These are phyloP conservation scores for Alviniconcha marisindica DNA, from an alignment of 1,140 invertebrate species.

Conservation along the genomic window DNA sequence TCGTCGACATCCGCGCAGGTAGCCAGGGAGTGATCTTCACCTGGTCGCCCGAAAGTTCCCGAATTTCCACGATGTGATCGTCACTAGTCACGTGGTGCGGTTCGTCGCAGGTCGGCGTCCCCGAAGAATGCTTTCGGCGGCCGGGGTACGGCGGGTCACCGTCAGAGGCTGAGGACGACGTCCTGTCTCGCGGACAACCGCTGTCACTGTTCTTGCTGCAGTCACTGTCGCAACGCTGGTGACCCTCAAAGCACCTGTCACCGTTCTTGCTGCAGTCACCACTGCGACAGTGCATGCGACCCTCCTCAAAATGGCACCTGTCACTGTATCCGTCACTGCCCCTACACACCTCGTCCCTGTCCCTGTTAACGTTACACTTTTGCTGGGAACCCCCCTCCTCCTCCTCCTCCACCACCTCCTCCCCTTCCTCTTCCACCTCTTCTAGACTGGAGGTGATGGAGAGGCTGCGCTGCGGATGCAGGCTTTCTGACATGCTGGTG, in stretches of 20 bases:
- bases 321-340: neutral
- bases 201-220: neutral
- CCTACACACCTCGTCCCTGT: no score
- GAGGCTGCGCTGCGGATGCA: constrained; percentile 21
- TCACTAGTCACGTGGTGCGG: constrained; percentile 39
- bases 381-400: neutral
- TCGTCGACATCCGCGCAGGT: neutral
- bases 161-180: neutral
- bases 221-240: neutral
- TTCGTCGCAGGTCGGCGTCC: neutral
- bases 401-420: neutral
- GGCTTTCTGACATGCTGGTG: constrained; percentile 34
- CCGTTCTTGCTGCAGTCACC: neutral
- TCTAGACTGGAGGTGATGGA: constrained; percentile 10
- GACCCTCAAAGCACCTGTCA: neutral
- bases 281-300: no score
- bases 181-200: neutral
- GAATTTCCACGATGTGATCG: constrained; percentile 47
- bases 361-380: no score
- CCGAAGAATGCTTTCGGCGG: neutral
- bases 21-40: constrained; percentile 31
- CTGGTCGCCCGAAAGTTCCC: constrained; percentile 33
- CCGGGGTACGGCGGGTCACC: neutral
- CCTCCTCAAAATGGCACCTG: no score
- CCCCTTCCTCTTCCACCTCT: neutral